Evolutionary conservation across 2,113 vertebrate genomes (phyloP), one percentile per base, ranked within the genome.

Genomic region (Prunella fulvescens): DNA sequence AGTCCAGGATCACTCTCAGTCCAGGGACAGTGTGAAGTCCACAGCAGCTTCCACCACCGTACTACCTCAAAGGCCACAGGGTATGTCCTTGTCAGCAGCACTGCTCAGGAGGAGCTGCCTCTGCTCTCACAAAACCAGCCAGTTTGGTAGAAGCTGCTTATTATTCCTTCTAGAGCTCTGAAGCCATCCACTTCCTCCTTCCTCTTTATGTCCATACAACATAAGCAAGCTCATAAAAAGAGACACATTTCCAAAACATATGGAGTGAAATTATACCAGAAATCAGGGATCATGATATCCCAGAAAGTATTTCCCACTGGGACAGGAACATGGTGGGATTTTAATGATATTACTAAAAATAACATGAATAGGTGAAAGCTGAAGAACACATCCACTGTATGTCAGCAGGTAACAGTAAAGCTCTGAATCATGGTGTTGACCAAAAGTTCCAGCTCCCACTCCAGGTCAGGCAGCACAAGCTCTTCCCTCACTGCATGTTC

Each of bases 381-480:
- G 65, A 35, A 81, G 70, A 90, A 70, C 64, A 33, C 4, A 44
- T 40, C 24, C 5, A 3, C 39, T 54, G 0, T 40, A n/a, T 8
- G 20, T 79, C 57, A 88, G 66, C 14, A 53, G 29, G 22, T 57
- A 78, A 40, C 18, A 81, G 23, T 48, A 83, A 87, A 91, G 45
- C 54, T 48, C 61, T 40, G 19, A 69, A 86, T 14, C 0, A 0
- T 44, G 12, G 23, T 39, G 8, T 42, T 57, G 35, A 29, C 14
- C 33, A 81, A 74, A 70, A 25, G 10, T 56, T 77, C 18, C 26
- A 19, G 11, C 39, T 77, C 23, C 12, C 42, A 16, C 1, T 1
- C 14, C n/a, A 84, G 9, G 12, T 50, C n/a, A 47, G 35, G 31
- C 47, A 89, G 29, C 20, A 66, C 1, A 1, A 86, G 35, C 29